Evolutionary conservation across 2,797 vertebrate species (phyloP).

Genomic region (Octomys mimax): DNA sequence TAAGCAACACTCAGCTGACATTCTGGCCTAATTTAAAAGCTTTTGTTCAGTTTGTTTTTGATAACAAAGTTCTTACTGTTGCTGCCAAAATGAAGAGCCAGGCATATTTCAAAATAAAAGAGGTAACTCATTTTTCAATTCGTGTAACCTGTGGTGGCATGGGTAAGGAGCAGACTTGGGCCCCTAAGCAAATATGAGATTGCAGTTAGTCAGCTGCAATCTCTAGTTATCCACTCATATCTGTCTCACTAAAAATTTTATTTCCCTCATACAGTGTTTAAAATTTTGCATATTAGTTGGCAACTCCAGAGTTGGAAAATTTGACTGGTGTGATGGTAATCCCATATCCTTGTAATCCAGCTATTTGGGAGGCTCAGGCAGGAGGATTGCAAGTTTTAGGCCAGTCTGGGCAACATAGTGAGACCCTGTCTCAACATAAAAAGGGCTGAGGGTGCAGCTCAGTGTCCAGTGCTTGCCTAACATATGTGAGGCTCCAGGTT

Average conservation of each 20-base stretch:
- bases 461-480: not conserved
- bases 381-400: not conserved
- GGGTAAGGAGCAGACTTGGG: not conserved
- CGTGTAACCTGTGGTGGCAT: not conserved
- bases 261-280: not conserved
- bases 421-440: not conserved
- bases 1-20: constrained; percentile 94
- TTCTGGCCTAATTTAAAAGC: constrained; percentile 96
- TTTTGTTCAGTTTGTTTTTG: constrained; percentile 93
- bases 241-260: not conserved
- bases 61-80: constrained; percentile 90
- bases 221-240: not conserved
- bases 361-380: not conserved
- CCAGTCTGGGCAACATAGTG: not conserved
- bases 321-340: not conserved
- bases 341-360: not conserved
- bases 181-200: not conserved
- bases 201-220: not conserved
- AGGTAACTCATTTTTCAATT: constrained; percentile 88
- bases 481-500: not conserved
- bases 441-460: not conserved
- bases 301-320: not conserved
- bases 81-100: constrained; percentile 88
- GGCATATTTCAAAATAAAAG: constrained; percentile 90
- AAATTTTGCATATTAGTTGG: not conserved